Evolutionary conservation across 1,140 invertebrate species (phyloP), one percentile per base, ranked within the genome.

Genomic region (Sycophila sp.): DNA sequence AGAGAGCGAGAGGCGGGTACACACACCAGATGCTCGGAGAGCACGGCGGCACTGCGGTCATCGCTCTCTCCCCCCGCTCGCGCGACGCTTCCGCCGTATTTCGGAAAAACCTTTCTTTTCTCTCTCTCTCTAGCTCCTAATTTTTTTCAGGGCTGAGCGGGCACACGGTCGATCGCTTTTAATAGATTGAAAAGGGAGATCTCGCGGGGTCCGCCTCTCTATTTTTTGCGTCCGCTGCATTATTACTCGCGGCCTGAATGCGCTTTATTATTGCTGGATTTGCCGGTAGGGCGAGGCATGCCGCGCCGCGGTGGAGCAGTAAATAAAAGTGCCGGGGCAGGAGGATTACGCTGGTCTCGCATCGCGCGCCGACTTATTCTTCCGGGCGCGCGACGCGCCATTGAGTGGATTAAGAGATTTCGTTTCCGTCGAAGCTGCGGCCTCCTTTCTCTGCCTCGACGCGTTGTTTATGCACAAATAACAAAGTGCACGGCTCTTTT

Each of bases 351-450:
- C n/a, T n/a, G n/a, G n/a, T n/a, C n/a, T n/a, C n/a, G n/a, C n/a
- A n/a, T n/a, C n/a, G n/a, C n/a, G n/a, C n/a, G n/a, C n/a, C n/a
- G n/a, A n/a, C n/a, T n/a, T n/a, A n/a, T n/a, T n/a, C n/a, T n/a
- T n/a, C n/a, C n/a, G n/a, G n/a, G n/a, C n/a, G n/a, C n/a, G n/a
- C n/a, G n/a, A n/a, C n/a, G n/a, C n/a, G n/a, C n/a, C n/a, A n/a
- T n/a, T n/a, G 30, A 68, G 45, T 69, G 45, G 66, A 69, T 69
- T 38, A 53, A 69, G 66, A 53, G 66, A 34, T 69, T 60, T 69
- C 7, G 4, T 30, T 13, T 42, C 45, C 42, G 49, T 64, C 45
- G 11, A 53, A 64, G 22, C n/a, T 49, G 19, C 26, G 36, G 13
- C 24, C 49, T 28, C 30, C n/a, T 47, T 58, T 45, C 34, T 10